Conservation (phyloP, 2,888 invertebrate species). For the Rotaria socialis region DNA sequence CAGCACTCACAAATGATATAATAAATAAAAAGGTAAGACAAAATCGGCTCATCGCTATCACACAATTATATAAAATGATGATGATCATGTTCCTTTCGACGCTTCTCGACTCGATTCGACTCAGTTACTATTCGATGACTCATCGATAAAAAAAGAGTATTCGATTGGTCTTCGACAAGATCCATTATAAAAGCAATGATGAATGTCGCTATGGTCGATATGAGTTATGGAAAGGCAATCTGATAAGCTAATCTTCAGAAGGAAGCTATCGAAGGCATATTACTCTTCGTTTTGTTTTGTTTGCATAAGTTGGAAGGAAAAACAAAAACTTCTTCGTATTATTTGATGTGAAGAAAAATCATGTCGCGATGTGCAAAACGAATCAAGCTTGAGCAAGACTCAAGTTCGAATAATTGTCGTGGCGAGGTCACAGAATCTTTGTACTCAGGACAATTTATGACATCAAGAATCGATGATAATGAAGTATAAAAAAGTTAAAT, state of each 20-base stretch:
- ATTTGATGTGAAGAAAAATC: too few species aligned
- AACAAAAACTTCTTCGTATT: too few species aligned
- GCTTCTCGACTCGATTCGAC: too few species aligned
- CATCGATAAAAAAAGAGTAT: not conserved
- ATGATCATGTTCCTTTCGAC: too few species aligned
- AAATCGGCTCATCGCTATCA: not conserved
- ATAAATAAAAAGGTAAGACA: not conserved
- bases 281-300: too few species aligned
- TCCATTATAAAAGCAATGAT: not conserved
- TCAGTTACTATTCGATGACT: not conserved
- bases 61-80: too few species aligned
- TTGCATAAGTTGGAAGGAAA: too few species aligned
- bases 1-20: constrained; percentile 46
- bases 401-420: too few species aligned
- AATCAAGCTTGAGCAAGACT: not conserved
- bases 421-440: not conserved
- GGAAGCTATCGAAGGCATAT: not conserved
- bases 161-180: not conserved
- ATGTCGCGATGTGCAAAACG: not conserved
- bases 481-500: not conserved
- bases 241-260: not conserved
- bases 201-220: not conserved
- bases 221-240: not conserved
- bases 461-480: not conserved
- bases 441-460: not conserved